Evolutionary conservation across 2,797 vertebrate species (phyloP).

Genomic region (Acropternis orthonyx): DNA sequence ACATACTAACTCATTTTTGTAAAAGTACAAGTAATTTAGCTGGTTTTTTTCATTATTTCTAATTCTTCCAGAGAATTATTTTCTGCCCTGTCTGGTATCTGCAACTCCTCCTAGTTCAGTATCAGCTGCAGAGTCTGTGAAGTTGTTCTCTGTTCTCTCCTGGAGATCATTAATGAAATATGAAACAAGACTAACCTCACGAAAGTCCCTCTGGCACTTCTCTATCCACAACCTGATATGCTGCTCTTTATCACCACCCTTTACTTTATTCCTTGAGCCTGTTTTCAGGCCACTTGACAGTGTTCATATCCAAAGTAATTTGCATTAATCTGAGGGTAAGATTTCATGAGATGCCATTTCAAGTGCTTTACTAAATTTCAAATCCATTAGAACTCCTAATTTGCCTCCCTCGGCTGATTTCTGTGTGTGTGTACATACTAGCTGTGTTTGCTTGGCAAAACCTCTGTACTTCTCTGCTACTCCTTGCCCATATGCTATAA

Average conservation of each 20-base stretch:
- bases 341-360: slow-evolving; percentile 63
- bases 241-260: slow-evolving; percentile 57
- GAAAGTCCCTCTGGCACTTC: background rate
- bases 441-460: background rate
- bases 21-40: background rate
- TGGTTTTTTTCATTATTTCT: background rate
- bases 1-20: background rate
- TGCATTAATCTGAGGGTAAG: slow-evolving; percentile 63
- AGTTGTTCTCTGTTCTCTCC: background rate
- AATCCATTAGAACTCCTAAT: slow-evolving; percentile 67
- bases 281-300: slow-evolving; percentile 42
- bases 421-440: background rate
- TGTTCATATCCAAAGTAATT: slow-evolving; percentile 59
- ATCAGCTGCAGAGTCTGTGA: slow-evolving; percentile 20
- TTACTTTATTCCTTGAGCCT: slow-evolving; percentile 49
- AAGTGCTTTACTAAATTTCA: slow-evolving; percentile 68
- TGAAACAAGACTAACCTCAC: slow-evolving; percentile 41
- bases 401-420: slow-evolving; percentile 56
- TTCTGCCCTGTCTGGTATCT: background rate
- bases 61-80: background rate
- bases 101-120: background rate
- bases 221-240: slow-evolving; percentile 29
- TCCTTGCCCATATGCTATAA: background rate
- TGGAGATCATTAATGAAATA: slow-evolving; percentile 47
- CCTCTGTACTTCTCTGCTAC: background rate